Conservation (phyloP, 2,888 invertebrate species). For the Drosophila affinis region DNA sequence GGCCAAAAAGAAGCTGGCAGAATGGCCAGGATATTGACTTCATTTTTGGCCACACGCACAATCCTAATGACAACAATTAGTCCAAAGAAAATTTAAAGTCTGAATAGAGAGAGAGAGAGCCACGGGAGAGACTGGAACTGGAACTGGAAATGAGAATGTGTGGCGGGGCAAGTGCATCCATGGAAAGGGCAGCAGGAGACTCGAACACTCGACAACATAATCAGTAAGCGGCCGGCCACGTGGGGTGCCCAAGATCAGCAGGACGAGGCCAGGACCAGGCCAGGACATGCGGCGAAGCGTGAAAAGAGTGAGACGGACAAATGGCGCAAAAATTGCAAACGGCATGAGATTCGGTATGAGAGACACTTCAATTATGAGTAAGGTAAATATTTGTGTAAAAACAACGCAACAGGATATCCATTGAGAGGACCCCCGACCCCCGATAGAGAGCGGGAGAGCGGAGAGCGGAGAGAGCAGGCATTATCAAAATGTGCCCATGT, state of each 20-base stretch:
- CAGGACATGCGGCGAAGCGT: constrained; percentile 59
- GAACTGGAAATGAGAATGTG: constrained; percentile 1
- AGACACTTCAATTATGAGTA: constrained; percentile 80
- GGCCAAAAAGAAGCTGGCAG: neutral
- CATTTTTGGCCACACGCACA: constrained; percentile 56
- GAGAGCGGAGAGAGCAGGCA: constrained; percentile 31
- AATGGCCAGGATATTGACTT: constrained; percentile 2
- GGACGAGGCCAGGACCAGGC: constrained; percentile 16
- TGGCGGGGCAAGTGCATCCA: constrained; percentile 56
- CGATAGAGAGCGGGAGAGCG: constrained; percentile 9
- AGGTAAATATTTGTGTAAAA: constrained; percentile 82
- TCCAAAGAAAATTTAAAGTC: constrained; percentile 50
- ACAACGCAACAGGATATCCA: constrained; percentile 83
- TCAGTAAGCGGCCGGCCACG: constrained; percentile 44
- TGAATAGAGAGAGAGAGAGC: neutral
- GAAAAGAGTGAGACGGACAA: constrained; percentile 59
- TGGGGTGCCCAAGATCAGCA: constrained; percentile 49
- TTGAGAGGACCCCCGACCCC: constrained; percentile 46
- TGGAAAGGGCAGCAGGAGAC: constrained; percentile 23
- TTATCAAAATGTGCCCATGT: constrained; percentile 76
- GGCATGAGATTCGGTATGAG: constrained; percentile 18
- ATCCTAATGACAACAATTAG: constrained; percentile 76
- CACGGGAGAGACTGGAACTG: constrained; percentile 16
- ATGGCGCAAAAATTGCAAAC: constrained; percentile 71
- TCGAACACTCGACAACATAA: constrained; percentile 66